These are phyloP conservation scores for Ataeniobius toweri DNA, from an alignment of 2,797 vertebrate genomes.

Conservation along the genomic window DNA sequence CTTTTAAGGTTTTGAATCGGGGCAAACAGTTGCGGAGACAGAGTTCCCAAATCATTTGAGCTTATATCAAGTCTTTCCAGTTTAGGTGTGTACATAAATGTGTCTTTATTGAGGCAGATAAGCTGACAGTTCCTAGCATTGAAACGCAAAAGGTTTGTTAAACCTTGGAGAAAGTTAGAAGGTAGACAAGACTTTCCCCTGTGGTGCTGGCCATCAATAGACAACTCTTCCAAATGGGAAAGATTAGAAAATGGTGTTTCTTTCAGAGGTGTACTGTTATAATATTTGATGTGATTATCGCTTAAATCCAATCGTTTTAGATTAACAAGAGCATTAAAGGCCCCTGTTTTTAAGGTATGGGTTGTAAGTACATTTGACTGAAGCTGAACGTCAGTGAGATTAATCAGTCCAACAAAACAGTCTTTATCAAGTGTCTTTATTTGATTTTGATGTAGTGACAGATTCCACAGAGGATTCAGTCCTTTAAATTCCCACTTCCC, in stretches of 20 bases:
- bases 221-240: slow-evolving; percentile 52
- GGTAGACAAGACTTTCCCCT: slow-evolving; percentile 53
- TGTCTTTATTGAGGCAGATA: slow-evolving; percentile 35
- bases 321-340: slow-evolving; percentile 57
- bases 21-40: slow-evolving; percentile 56
- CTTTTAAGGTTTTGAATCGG: slow-evolving; percentile 55
- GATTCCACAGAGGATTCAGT: slow-evolving; percentile 43
- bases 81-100: slow-evolving; percentile 61
- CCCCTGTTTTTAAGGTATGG: rapidly evolving
- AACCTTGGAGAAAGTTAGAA: slow-evolving; percentile 71
- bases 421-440: slow-evolving; percentile 22
- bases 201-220: slow-evolving; percentile 52
- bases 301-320: slow-evolving; percentile 65
- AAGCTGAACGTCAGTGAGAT: slow-evolving; percentile 51
- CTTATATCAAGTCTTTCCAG: slow-evolving; percentile 65
- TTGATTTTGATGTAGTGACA: slow-evolving; percentile 66
- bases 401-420: slow-evolving; percentile 57
- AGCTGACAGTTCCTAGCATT: slow-evolving; percentile 51
- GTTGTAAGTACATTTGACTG: slow-evolving; percentile 47
- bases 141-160: slow-evolving; percentile 62
- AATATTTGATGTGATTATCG: slow-evolving; percentile 63
- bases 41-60: slow-evolving; percentile 54
- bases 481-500: slow-evolving; percentile 32
- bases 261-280: rapidly evolving
- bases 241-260: slow-evolving; percentile 65